A percentile compares a stretch with the other conserved stretches of the same genome.
Evolutionary conservation across 2,113 vertebrate genomes (phyloP).

Genomic region (Epinephelus cyanopodus): DNA sequence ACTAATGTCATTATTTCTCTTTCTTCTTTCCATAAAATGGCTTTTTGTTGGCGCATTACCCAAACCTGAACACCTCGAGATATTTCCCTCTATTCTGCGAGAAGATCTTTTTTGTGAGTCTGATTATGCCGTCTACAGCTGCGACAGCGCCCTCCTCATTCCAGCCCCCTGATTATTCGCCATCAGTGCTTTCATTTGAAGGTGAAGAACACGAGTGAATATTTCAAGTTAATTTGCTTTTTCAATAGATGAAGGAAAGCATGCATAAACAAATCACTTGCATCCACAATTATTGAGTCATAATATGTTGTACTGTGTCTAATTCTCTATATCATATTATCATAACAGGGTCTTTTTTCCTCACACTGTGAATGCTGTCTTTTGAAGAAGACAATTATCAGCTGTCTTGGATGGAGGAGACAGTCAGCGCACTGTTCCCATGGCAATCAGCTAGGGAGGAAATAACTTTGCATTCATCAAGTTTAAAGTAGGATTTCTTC

Average conservation of each 20-base stretch:
- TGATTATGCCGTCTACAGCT: slow-evolving; percentile 13
- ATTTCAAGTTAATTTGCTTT: slow-evolving; percentile 5
- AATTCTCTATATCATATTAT: neutral
- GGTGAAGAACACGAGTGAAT: slow-evolving; percentile 13
- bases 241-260: neutral
- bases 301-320: neutral
- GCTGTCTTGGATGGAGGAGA: slow-evolving; percentile 30
- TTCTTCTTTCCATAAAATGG: slow-evolving; percentile 44
- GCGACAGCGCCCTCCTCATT: slow-evolving; percentile 3
- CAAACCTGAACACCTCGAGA: slow-evolving; percentile 25
- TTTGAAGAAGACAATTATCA: slow-evolving; percentile 47
- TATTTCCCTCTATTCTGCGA: neutral
- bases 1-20: slow-evolving; percentile 57
- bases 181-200: neutral
- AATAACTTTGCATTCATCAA: slow-evolving; percentile 64
- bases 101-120: slow-evolving; percentile 21
- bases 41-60: slow-evolving; percentile 24
- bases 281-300: neutral
- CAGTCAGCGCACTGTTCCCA: slow-evolving; percentile 54
- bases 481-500: slow-evolving; percentile 43
- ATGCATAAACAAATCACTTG: neutral
- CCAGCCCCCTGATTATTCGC: slow-evolving; percentile 33
- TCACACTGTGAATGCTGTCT: slow-evolving; percentile 20
- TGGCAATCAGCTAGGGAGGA: slow-evolving; percentile 48
- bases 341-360: neutral